These are phyloP conservation scores for Eupithecia tripunctaria DNA, from an alignment of 2,888 invertebrate genomes.

Conservation along the genomic window DNA sequence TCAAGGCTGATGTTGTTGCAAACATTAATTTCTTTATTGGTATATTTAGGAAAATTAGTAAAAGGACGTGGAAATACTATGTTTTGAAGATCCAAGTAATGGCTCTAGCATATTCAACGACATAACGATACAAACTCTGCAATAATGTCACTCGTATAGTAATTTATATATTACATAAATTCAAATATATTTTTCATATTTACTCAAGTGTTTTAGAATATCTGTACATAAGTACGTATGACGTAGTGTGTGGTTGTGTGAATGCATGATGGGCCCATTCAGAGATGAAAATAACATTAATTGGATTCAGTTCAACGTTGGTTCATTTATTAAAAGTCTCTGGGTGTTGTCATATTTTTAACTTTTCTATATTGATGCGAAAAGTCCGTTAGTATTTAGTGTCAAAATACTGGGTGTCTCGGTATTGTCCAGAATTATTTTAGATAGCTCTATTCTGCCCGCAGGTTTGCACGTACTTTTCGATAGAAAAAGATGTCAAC, in stretches of 20 bases:
- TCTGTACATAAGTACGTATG: constrained; percentile 51
- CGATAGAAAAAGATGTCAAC: background rate
- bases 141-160: constrained; percentile 35
- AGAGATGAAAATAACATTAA: constrained; percentile 2
- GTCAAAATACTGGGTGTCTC: constrained; percentile 16
- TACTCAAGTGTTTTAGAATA: constrained; percentile 49
- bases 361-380: constrained; percentile 49
- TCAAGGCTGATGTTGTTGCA: background rate
- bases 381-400: constrained; percentile 43
- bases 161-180: constrained; percentile 33
- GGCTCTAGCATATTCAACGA: constrained; percentile 35
- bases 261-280: constrained; percentile 8
- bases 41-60: background rate
- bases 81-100: constrained; percentile 18
- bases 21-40: background rate
- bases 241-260: constrained; percentile 40
- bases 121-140: constrained; percentile 31
- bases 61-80: background rate
- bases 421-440: constrained; percentile 3
- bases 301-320: background rate
- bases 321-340: constrained; percentile 1
- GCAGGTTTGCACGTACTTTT: background rate
- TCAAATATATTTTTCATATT: constrained; percentile 41
- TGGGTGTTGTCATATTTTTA: constrained; percentile 41
- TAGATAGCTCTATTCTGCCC: background rate